These are phyloP conservation scores for Dynastes hyllus DNA, from an alignment of 2,888 invertebrate genomes.

Conservation along the genomic window DNA sequence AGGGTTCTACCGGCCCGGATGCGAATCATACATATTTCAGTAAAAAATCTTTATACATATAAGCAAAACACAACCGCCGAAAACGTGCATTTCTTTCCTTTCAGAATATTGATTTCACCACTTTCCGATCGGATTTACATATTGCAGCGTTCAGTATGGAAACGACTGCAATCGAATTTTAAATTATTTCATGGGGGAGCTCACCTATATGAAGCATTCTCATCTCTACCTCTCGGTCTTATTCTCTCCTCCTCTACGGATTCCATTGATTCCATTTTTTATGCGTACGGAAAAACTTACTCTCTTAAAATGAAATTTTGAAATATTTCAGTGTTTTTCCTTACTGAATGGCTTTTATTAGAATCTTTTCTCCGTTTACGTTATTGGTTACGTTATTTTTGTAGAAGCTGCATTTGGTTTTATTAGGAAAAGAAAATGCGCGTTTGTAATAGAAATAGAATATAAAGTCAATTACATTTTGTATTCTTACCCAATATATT, in stretches of 20 bases:
- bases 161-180: conserved; percentile 46
- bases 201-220: conserved; percentile 12
- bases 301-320: conserved; percentile 44
- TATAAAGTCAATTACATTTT: conserved; percentile 31
- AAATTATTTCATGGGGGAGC: conserved; percentile 44
- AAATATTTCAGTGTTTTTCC: conserved; percentile 25
- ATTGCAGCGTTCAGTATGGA: conserved; percentile 41
- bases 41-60: conserved; percentile 31
- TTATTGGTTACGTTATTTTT: conserved; percentile 27
- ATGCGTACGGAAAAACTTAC: conserved; percentile 35
- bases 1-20: conserved; percentile 11
- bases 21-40: conserved; percentile 53
- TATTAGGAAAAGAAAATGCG: conserved; percentile 16
- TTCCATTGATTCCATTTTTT: conserved; percentile 43
- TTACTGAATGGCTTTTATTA: conserved; percentile 30
- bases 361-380: conserved; percentile 24
- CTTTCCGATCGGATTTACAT: conserved; percentile 50
- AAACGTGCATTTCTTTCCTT: conserved; percentile 36
- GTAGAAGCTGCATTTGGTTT: conserved; percentile 27
- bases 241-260: conserved; percentile 1
- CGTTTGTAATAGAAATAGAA: conserved; percentile 23
- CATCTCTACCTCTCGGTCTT: conserved; percentile 28
- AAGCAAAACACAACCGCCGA: conserved; percentile 37
- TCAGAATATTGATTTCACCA: conserved; percentile 49
- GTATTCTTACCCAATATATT: conserved; percentile 4